These are phyloP conservation scores for Bucco capensis DNA, from an alignment of 2,113 vertebrate genomes.

Conservation along the genomic window DNA sequence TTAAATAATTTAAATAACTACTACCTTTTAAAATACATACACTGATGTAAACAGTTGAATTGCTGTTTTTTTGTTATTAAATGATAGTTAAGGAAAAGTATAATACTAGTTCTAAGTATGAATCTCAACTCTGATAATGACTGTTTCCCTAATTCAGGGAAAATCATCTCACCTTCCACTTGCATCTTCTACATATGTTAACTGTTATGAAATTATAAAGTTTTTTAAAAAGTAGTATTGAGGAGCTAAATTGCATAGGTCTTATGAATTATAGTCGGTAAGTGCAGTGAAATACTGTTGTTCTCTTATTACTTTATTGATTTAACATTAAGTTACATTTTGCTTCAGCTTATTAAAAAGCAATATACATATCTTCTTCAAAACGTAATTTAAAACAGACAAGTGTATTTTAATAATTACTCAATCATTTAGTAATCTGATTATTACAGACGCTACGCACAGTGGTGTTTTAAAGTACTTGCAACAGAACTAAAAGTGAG, in stretches of 20 bases:
- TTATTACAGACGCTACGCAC: not conserved
- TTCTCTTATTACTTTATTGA: constrained; percentile 16
- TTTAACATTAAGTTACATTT: not conserved
- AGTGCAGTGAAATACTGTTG: not conserved
- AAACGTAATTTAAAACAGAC: constrained; percentile 3
- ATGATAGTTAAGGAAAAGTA: not conserved
- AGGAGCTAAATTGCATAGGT: not conserved
- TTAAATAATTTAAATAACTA: not conserved
- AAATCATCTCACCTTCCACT: not conserved
- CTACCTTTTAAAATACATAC: not conserved
- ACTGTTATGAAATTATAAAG: not conserved
- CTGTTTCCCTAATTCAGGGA: not conserved
- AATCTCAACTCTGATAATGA: not conserved
- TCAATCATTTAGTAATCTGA: not conserved
- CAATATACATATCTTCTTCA: not conserved
- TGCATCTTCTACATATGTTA: not conserved
- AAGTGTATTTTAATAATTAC: constrained; percentile 5
- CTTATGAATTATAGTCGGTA: not conserved
- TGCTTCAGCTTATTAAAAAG: not conserved
- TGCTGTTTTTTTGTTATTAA: not conserved
- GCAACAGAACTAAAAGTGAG: not conserved
- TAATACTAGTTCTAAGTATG: not conserved
- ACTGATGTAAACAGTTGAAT: not conserved
- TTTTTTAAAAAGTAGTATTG: not conserved
- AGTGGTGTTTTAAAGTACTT: not conserved